A percentile compares a stretch with the other conserved stretches of the same genome.
These are phyloP conservation scores for Zenarchopterus dispar DNA, from an alignment of 2,797 vertebrate species.

Conservation along the genomic window DNA sequence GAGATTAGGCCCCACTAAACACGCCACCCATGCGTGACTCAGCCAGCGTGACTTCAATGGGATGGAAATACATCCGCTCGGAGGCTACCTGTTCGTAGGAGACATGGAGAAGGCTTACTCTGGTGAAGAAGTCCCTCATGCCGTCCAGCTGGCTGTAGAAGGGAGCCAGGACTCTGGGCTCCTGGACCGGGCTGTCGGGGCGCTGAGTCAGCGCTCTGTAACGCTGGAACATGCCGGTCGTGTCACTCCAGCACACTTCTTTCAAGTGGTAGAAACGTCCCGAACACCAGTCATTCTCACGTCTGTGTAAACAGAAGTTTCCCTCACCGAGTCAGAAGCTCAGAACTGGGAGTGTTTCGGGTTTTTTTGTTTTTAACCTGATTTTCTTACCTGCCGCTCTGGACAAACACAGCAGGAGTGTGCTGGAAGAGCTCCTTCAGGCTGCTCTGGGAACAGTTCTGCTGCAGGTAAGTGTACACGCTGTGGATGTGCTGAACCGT, in stretches of 20 bases:
- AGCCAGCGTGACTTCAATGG: not conserved
- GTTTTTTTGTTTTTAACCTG: no score
- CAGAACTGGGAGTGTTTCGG: no score
- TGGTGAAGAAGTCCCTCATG: constrained; percentile 78
- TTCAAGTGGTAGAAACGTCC: constrained; percentile 83
- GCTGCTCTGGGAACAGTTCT: constrained; percentile 63
- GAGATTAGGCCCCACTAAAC: not conserved
- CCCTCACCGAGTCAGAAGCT: not conserved
- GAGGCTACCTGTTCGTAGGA: not conserved
- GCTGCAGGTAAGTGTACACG: constrained; percentile 77
- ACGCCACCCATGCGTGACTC: not conserved
- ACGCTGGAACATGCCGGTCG: constrained; percentile 78
- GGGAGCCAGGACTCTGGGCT: constrained; percentile 76
- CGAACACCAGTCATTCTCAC: constrained; percentile 53
- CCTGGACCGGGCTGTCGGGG: constrained; percentile 60
- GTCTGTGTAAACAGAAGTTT: constrained; percentile 36
- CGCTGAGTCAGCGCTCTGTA: constrained; percentile 65
- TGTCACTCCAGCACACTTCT: constrained; percentile 84
- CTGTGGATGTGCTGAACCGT: constrained; percentile 76
- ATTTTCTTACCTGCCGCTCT: constrained; percentile 74
- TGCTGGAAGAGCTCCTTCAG: constrained; percentile 82
- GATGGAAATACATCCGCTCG: not conserved
- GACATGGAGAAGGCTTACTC: constrained; percentile 50
- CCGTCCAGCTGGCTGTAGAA: constrained; percentile 67
- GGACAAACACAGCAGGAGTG: constrained; percentile 81